Evolutionary conservation across 2,888 invertebrate species (phyloP).

Genomic region (Opisthograptis luteolata): DNA sequence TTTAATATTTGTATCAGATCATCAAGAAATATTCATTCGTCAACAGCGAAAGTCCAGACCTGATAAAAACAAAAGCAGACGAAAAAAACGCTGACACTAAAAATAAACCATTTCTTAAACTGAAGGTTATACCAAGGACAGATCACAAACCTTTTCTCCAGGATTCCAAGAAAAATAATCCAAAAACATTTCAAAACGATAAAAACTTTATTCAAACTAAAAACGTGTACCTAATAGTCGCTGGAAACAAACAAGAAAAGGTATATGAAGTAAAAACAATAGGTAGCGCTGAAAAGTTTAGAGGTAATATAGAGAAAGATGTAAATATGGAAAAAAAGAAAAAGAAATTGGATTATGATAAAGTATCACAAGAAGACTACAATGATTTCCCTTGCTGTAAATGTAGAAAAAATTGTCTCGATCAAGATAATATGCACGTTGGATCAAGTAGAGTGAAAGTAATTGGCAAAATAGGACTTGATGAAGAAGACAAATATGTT

Average conservation of each 20-base stretch:
- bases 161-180: slow-evolving; percentile 38
- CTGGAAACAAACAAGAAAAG: slow-evolving; percentile 53
- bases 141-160: slow-evolving; percentile 38
- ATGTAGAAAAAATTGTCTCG: neutral
- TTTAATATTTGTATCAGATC: slow-evolving; percentile 41
- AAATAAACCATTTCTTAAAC: slow-evolving; percentile 57
- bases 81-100: neutral
- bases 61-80: slow-evolving; percentile 10
- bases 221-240: slow-evolving; percentile 53
- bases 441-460: slow-evolving; percentile 58
- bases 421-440: neutral
- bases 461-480: slow-evolving; percentile 63
- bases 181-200: slow-evolving; percentile 54
- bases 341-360: slow-evolving; percentile 38
- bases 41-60: slow-evolving; percentile 14
- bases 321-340: slow-evolving; percentile 62
- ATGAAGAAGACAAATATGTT: slow-evolving; percentile 61
- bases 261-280: slow-evolving; percentile 61
- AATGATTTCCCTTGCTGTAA: slow-evolving; percentile 8
- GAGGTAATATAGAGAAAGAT: slow-evolving; percentile 43
- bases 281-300: slow-evolving; percentile 54
- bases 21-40: slow-evolving; percentile 43
- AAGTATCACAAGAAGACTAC: slow-evolving; percentile 35
- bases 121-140: slow-evolving; percentile 60
- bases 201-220: slow-evolving; percentile 55